phyloP scores from a whole-genome alignment of 1,140 invertebrate genomes.

The Rhynchophorus ferrugineus region DNA sequence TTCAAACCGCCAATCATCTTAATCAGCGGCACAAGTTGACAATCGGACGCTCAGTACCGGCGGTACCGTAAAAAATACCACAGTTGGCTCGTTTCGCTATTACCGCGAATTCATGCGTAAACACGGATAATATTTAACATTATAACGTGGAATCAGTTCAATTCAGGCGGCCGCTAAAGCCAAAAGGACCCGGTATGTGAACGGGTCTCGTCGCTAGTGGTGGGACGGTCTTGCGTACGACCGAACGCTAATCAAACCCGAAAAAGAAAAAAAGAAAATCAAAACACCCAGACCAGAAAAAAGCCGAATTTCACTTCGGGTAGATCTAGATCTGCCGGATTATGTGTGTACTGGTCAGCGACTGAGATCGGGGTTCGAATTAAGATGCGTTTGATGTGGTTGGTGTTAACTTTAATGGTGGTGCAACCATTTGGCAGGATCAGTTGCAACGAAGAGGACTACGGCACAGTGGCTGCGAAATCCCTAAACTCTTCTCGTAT shows the following conservation, averaged over 20 bases:
- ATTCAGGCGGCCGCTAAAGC: conserved; percentile 23
- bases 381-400: too few species aligned
- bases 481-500: too few species aligned
- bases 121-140: conserved; percentile 35
- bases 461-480: too few species aligned
- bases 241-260: neutral
- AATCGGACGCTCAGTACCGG: conserved; percentile 10
- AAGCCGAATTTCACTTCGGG: too few species aligned
- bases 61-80: conserved; percentile 26
- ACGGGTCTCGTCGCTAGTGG: conserved; percentile 8
- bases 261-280: too few species aligned
- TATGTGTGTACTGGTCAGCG: too few species aligned
- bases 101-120: conserved; percentile 33
- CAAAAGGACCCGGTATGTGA: conserved; percentile 23
- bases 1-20: neutral
- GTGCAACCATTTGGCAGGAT: too few species aligned
- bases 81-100: conserved; percentile 18
- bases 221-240: conserved; percentile 8
- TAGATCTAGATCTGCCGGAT: too few species aligned
- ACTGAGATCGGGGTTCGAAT: too few species aligned
- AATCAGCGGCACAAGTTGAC: neutral
- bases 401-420: too few species aligned
- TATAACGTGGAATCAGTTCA: conserved; percentile 27
- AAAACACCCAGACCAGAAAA: too few species aligned
- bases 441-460: conserved; percentile 8